Evolutionary conservation across 1,140 invertebrate species (phyloP).

Genomic region (Formica selysi): DNA sequence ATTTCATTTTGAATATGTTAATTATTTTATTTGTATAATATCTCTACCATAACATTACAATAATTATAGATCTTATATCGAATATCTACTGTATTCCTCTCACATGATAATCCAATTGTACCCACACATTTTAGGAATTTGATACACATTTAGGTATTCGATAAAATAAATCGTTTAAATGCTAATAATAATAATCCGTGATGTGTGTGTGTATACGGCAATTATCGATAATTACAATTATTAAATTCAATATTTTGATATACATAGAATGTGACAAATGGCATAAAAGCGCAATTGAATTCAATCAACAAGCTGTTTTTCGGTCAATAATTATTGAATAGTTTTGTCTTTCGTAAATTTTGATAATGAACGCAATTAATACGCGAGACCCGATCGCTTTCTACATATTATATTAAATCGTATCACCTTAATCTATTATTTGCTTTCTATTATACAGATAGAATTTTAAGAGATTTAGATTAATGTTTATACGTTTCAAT

Average conservation of each 20-base stretch:
- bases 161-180: constrained; percentile 27
- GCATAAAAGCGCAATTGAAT: constrained; percentile 11
- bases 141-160: not conserved
- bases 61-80: constrained; percentile 10
- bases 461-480: not conserved
- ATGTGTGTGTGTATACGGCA: not conserved
- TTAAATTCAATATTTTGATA: constrained; percentile 17
- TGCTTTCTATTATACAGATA: not conserved
- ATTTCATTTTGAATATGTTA: not conserved
- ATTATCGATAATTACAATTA: constrained; percentile 27
- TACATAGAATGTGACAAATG: not conserved
- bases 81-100: not conserved
- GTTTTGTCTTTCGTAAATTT: not conserved
- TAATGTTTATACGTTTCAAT: constrained; percentile 11
- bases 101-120: not conserved
- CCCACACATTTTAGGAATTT: not conserved
- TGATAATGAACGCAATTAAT: not conserved
- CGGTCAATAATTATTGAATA: not conserved
- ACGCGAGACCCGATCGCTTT: not conserved
- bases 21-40: constrained; percentile 3
- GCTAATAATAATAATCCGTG: not conserved
- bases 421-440: not conserved
- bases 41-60: not conserved
- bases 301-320: not conserved
- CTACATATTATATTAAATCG: not conserved